Conservation (phyloP, 2,888 invertebrate genomes). For the Kryphioiulus occultus region DNA sequence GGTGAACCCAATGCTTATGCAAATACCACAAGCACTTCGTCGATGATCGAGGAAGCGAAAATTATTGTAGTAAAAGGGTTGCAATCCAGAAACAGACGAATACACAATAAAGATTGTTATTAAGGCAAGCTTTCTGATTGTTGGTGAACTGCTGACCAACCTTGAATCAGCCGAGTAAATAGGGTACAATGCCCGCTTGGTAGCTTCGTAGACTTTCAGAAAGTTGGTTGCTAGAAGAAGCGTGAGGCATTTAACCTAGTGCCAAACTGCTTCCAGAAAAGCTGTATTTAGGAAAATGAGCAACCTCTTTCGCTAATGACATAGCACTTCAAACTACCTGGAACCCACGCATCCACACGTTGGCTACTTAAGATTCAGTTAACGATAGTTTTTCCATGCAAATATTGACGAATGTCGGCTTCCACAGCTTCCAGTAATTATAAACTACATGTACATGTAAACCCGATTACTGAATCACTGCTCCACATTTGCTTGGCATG, state of each 20-base stretch:
- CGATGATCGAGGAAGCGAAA: neutral
- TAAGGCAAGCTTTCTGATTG: neutral
- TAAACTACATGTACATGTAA: neutral
- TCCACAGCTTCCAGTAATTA: neutral
- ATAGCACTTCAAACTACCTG: neutral
- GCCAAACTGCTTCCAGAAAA: constrained; percentile 20
- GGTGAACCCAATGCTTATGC: neutral
- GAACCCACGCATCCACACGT: neutral
- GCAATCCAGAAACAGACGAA: neutral
- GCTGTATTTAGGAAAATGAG: neutral
- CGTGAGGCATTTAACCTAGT: constrained; percentile 28
- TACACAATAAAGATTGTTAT: neutral
- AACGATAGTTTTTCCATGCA: neutral
- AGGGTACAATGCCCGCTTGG: constrained; percentile 4
- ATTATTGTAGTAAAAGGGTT: neutral
- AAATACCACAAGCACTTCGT: neutral
- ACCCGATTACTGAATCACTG: neutral
- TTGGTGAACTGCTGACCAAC: neutral
- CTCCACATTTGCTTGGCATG: neutral
- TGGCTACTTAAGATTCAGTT: neutral
- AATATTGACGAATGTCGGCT: neutral
- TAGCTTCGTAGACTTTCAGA: too few species aligned
- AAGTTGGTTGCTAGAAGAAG: neutral
- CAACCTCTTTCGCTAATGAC: constrained; percentile 15
- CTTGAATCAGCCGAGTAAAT: neutral